These are phyloP conservation scores for Pongo abelii DNA, from an alignment of 2,113 vertebrate genomes.

Conservation along the genomic window DNA sequence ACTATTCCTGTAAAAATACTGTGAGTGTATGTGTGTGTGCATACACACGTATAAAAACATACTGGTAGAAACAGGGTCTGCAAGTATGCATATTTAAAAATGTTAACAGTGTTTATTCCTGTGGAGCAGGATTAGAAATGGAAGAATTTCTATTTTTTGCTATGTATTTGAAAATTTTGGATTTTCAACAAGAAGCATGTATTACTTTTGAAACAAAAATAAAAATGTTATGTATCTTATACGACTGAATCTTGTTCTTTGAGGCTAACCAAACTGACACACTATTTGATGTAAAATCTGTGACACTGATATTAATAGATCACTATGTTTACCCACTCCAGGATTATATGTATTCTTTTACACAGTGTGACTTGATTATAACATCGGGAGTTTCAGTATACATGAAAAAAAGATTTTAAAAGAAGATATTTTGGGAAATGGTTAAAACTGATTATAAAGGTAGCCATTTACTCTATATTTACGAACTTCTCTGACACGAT, in stretches of 20 bases:
- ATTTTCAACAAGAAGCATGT: not conserved
- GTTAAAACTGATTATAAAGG: not conserved
- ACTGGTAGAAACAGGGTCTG: not conserved
- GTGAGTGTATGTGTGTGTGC: not conserved
- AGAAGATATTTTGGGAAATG: not conserved
- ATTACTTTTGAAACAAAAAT: not conserved
- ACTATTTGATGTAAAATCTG: not conserved
- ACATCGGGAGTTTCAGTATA: not conserved
- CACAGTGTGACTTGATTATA: not conserved
- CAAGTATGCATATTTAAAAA: not conserved
- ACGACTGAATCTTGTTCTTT: not conserved
- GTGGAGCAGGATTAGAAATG: not conserved
- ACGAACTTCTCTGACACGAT: not conserved
- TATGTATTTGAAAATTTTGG: not conserved
- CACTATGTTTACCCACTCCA: not conserved
- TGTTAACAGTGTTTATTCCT: not conserved
- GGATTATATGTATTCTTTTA: not conserved
- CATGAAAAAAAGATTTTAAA: not conserved
- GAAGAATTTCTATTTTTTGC: not conserved
- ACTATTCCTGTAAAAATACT: not conserved
- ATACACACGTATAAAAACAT: not conserved
- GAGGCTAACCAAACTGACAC: not conserved
- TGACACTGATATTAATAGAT: not conserved
- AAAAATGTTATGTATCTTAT: not conserved
- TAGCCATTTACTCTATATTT: not conserved